A percentile compares a stretch with the other conserved stretches of the same genome.
Conservation (phyloP, 2,113 vertebrate genomes). For the Thamnophis sirtalis region DNA sequence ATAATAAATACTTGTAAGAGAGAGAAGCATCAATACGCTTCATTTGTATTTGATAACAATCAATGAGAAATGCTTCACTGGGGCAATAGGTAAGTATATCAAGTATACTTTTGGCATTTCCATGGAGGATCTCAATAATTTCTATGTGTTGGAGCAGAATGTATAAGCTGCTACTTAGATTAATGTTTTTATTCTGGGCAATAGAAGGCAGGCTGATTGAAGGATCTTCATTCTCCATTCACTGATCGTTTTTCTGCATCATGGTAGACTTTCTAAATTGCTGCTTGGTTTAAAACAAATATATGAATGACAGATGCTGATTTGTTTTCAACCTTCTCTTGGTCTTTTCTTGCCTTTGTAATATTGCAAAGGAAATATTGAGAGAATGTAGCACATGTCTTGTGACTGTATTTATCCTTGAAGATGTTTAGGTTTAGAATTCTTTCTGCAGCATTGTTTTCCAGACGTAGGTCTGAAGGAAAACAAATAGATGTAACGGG, state of each 20-base stretch:
- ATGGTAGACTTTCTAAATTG: neutral
- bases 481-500: neutral
- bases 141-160: neutral
- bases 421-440: neutral
- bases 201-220: neutral
- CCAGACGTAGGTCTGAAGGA: neutral
- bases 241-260: neutral
- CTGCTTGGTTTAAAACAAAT: neutral
- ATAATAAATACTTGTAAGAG: neutral
- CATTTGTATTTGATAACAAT: neutral
- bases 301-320: neutral
- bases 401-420: neutral
- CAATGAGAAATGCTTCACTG: neutral
- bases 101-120: neutral
- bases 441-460: neutral
- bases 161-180: neutral
- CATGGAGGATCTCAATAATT: neutral
- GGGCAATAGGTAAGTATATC: neutral
- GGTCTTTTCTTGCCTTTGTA: neutral
- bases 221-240: neutral
- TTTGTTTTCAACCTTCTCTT: neutral
- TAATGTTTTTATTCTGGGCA: neutral
- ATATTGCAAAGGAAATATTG: neutral
- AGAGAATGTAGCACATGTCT: neutral
- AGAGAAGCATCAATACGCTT: neutral